phyloP scores from a whole-genome alignment of 2,113 vertebrate species.

The Scalopus aquaticus region DNA sequence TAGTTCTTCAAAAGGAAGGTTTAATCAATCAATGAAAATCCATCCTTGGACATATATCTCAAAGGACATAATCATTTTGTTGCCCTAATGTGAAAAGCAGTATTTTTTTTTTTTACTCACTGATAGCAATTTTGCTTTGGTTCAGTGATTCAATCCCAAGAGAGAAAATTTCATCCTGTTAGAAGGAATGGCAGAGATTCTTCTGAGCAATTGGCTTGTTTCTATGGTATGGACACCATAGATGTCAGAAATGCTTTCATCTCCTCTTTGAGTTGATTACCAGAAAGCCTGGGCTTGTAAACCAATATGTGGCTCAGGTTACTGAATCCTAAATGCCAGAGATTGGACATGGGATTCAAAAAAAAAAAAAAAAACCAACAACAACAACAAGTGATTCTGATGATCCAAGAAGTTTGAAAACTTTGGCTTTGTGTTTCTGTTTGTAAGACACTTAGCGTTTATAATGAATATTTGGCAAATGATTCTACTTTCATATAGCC shows the following conservation, averaged over 20 bases:
- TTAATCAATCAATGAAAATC: conserved; percentile 32
- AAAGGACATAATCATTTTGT: background rate
- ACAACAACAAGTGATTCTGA: background rate
- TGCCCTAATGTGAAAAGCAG: background rate
- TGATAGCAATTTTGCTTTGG: conserved; percentile 50
- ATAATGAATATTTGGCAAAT: background rate
- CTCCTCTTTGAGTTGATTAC: background rate
- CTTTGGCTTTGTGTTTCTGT: background rate
- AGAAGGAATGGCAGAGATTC: conserved; percentile 1
- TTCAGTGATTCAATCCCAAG: conserved; percentile 39
- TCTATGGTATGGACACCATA: background rate
- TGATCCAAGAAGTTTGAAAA: background rate
- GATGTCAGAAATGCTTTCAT: background rate
- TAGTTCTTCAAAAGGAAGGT: background rate
- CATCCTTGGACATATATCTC: conserved; percentile 6
- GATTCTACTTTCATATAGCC: background rate
- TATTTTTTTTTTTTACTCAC: conserved; percentile 39
- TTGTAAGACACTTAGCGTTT: background rate
- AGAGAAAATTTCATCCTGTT: conserved; percentile 30
- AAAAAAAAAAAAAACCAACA: too few relatives aligned
- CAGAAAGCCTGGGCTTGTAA: conserved; percentile 17
- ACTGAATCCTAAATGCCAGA: background rate
- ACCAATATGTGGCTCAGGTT: conserved; percentile 15
- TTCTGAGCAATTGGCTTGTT: conserved; percentile 30
- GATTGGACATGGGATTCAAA: background rate